Conservation (phyloP, 2,888 invertebrate genomes). For the Euclidia mi region DNA sequence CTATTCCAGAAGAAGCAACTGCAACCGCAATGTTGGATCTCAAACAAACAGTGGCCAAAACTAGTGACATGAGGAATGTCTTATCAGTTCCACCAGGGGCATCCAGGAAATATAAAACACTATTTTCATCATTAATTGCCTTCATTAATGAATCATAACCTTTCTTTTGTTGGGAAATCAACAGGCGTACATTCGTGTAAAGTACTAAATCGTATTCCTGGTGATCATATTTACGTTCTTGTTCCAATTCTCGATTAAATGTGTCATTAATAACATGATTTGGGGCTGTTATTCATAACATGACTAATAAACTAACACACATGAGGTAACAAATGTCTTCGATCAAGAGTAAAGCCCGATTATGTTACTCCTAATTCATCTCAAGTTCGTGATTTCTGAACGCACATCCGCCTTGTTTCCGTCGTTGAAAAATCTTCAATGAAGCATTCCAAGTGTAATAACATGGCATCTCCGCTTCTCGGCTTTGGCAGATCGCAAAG, state of each 20-base stretch:
- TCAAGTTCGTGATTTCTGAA: conserved; percentile 47
- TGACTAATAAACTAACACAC: conserved; percentile 21
- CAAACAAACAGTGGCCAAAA: conserved; percentile 25
- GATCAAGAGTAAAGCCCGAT: conserved; percentile 55
- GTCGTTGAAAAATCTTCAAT: too few species aligned
- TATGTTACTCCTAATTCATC: conserved; percentile 51
- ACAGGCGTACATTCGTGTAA: conserved; percentile 39
- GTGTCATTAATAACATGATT: conserved; percentile 55
- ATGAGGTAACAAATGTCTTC: conserved; percentile 58
- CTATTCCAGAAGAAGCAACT: conserved; percentile 18
- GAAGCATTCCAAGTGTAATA: too few species aligned
- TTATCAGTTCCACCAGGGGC: conserved; percentile 45
- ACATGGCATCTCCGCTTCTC: too few species aligned
- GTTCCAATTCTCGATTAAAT: conserved; percentile 61
- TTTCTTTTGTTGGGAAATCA: conserved; percentile 42
- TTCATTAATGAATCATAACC: conserved; percentile 49
- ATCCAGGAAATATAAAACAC: conserved; percentile 46
- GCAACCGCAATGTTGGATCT: conserved; percentile 15
- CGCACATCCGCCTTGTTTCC: too few species aligned
- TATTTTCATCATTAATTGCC: conserved; percentile 52
- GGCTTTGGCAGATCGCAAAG: too few species aligned
- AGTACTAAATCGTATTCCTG: conserved; percentile 35
- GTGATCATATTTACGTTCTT: conserved; percentile 56
- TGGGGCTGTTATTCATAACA: conserved; percentile 50
- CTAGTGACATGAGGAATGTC: conserved; percentile 39